Percentiles rank a stretch among this genome's conserved stretches.
Conservation (phyloP, 2,888 invertebrate genomes). For the Leptinotarsa rubiginosa region DNA sequence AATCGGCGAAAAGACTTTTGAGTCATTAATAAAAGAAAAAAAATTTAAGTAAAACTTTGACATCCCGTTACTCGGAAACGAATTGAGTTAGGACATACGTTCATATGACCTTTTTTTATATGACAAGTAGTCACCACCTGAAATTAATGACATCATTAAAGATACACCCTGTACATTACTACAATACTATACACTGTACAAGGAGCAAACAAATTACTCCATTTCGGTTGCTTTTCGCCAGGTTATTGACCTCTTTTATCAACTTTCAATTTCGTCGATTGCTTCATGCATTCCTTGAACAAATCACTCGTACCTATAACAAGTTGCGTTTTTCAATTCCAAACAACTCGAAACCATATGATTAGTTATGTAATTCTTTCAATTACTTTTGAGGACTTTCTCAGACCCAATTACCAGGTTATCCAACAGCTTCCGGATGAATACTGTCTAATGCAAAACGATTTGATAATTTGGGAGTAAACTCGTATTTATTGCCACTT, state of each 20-base stretch:
- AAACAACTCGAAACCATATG: neutral
- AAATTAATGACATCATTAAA: no score
- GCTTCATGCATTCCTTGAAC: neutral
- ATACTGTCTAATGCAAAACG: neutral
- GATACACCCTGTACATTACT: no score
- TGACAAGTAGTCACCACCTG: no score
- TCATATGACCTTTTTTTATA: no score
- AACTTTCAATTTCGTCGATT: slow-evolving; percentile 1
- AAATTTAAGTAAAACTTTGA: no score
- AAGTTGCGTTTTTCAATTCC: slow-evolving; percentile 5
- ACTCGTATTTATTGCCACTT: neutral
- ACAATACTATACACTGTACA: neutral
- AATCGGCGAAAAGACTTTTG: no score
- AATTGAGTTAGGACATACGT: no score
- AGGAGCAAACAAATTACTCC: neutral
- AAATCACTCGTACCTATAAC: neutral
- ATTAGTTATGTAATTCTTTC: slow-evolving; percentile 5
- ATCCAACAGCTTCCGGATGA: neutral
- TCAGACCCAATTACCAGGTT: neutral
- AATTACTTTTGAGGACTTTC: slow-evolving; percentile 5
- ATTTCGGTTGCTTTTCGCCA: neutral
- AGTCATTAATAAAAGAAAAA: no score
- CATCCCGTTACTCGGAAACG: no score
- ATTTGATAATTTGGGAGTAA: neutral
- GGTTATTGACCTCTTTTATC: neutral